These are phyloP conservation scores for Amaurobius ferox DNA, from an alignment of 2,888 invertebrate genomes.

Conservation along the genomic window DNA sequence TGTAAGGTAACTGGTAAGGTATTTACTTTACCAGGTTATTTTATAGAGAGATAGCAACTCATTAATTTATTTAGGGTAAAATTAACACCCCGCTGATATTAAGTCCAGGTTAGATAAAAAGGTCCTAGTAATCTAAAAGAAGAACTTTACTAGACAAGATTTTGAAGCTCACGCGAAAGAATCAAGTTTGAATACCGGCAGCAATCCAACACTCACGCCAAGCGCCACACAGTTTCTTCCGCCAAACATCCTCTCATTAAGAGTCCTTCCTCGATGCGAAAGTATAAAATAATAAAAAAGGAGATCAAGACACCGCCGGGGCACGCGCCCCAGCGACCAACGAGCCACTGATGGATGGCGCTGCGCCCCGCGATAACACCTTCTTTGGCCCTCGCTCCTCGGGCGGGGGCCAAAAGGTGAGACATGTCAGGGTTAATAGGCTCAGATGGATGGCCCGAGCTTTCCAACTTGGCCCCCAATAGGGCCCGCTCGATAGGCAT, in stretches of 20 bases:
- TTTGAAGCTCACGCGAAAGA: too few species aligned
- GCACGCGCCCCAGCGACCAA: slow-evolving; percentile 70
- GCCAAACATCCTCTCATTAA: background rate
- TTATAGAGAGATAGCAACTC: too few species aligned
- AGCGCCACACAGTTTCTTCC: background rate
- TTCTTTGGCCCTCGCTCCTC: slow-evolving; percentile 49
- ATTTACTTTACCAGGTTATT: too few species aligned
- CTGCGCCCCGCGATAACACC: slow-evolving; percentile 70
- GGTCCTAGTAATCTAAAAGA: too few species aligned
- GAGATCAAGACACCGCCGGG: slow-evolving; percentile 52
- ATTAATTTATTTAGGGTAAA: too few species aligned
- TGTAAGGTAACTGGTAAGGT: too few species aligned
- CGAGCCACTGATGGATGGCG: slow-evolving; percentile 68
- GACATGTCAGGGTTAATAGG: slow-evolving; percentile 73
- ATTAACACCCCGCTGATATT: too few species aligned
- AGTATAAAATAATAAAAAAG: slow-evolving; percentile 14
- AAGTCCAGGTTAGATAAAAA: too few species aligned
- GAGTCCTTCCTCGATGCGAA: background rate
- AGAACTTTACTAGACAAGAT: too few species aligned
- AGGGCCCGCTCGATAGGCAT: slow-evolving; percentile 64
- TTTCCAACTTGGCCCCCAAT: slow-evolving; percentile 52
- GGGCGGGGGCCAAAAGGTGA: slow-evolving; percentile 70
- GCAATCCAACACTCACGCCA: too few species aligned
- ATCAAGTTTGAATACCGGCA: too few species aligned
- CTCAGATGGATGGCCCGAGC: slow-evolving; percentile 71